Conservation (phyloP, 2,113 vertebrate genomes). For the Marmota monax region DNA sequence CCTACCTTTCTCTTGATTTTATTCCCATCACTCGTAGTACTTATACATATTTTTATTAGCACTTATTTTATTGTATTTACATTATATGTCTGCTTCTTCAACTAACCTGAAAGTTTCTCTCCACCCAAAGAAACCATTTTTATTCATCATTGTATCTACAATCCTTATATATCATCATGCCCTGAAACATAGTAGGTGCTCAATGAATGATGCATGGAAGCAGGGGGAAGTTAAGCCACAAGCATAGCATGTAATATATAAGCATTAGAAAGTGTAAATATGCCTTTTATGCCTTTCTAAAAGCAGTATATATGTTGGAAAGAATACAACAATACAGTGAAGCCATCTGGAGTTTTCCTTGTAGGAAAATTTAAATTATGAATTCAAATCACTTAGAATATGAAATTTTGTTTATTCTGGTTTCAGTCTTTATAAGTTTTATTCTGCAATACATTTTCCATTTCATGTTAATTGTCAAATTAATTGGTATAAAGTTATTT, state of each 20-base stretch:
- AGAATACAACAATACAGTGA: conserved; percentile 69
- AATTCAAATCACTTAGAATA: conserved; percentile 68
- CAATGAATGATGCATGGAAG: conserved; percentile 36
- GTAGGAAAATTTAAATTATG: conserved; percentile 70
- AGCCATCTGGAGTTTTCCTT: conserved; percentile 77
- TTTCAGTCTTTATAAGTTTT: conserved; percentile 54
- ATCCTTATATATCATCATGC: background rate
- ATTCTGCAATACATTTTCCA: conserved; percentile 46
- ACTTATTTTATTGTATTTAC: conserved; percentile 39
- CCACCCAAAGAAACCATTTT: background rate
- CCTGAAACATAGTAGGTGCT: conserved; percentile 53
- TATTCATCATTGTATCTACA: conserved; percentile 18
- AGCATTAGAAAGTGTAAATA: conserved; percentile 69
- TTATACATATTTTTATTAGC: conserved; percentile 57
- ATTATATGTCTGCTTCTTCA: conserved; percentile 45
- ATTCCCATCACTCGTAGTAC: conserved; percentile 1
- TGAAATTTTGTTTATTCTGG: conserved; percentile 57
- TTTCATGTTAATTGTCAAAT: conserved; percentile 54
- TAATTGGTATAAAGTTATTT: conserved; percentile 37
- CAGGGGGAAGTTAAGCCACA: conserved; percentile 2
- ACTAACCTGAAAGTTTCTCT: background rate
- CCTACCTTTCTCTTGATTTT: conserved; percentile 31
- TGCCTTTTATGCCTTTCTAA: conserved; percentile 71
- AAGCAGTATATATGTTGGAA: conserved; percentile 72
- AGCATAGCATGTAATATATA: conserved; percentile 62